A percentile compares a stretch with the other conserved stretches of the same genome.
phyloP scores from a whole-genome alignment of 2,113 vertebrate genomes.

The Elachura formosa region DNA sequence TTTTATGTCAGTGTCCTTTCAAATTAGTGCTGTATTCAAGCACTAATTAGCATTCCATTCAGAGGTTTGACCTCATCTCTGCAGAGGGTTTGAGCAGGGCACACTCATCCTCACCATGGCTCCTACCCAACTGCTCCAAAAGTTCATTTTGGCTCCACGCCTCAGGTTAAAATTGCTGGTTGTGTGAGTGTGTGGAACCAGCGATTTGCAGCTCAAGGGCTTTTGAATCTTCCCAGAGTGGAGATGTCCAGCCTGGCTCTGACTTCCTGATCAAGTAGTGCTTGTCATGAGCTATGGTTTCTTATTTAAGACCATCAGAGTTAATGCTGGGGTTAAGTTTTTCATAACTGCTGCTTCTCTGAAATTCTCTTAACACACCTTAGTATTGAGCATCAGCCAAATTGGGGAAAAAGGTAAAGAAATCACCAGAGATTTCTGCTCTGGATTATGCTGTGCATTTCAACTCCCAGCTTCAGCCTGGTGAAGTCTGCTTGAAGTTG shows the following conservation, averaged over 20 bases:
- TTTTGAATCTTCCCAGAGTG: neutral
- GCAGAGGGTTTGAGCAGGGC: neutral
- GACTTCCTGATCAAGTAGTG: neutral
- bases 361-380: neutral
- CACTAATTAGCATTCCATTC: neutral
- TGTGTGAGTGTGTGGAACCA: neutral
- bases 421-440: neutral
- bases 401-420: rapidly evolving
- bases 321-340: neutral
- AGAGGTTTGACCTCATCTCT: neutral
- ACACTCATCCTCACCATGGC: neutral
- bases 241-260: neutral
- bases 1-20: neutral
- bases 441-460: neutral
- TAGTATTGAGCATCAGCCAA: neutral
- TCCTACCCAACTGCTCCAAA: neutral
- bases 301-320: neutral
- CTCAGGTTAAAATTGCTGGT: neutral
- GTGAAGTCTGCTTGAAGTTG: neutral
- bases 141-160: neutral
- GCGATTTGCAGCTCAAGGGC: neutral
- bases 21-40: neutral
- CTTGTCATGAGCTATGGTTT: neutral
- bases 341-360: neutral
- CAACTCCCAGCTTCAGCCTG: neutral